Evolutionary conservation across 2,113 vertebrate species (phyloP).

Genomic region (Calidris pygmaea): DNA sequence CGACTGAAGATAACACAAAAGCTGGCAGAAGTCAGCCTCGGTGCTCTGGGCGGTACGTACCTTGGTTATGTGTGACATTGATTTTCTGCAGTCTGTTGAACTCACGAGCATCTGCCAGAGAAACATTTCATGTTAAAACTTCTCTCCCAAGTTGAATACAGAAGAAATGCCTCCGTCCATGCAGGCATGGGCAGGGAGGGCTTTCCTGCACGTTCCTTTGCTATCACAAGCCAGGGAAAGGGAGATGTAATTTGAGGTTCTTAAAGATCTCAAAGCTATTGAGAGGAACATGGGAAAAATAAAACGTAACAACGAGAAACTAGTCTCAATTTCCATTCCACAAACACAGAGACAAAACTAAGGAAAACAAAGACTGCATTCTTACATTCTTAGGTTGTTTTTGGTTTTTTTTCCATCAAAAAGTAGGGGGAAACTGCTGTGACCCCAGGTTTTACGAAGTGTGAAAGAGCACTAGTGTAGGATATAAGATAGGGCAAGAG

Average conservation of each 20-base stretch:
- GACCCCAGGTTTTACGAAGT: not conserved
- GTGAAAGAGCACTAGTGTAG: not conserved
- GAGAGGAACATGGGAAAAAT: not conserved
- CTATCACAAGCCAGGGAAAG: not conserved
- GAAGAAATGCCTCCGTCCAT: not conserved
- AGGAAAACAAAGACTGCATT: not conserved
- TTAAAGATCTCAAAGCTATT: not conserved
- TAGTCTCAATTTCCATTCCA: not conserved
- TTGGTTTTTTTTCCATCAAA: not conserved
- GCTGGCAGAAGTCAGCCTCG: not conserved
- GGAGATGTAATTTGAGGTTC: not conserved
- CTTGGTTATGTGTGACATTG: conserved; percentile 63
- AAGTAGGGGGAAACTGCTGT: not conserved
- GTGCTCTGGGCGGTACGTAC: conserved; percentile 4
- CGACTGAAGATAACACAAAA: not conserved
- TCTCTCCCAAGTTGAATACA: not conserved
- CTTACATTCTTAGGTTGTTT: not conserved
- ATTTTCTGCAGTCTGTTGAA: conserved; percentile 75
- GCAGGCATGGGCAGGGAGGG: not conserved
- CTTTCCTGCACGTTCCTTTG: not conserved
- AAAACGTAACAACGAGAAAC: not conserved
- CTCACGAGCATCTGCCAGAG: conserved; percentile 65
- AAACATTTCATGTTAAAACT: not conserved
- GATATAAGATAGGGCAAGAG: not conserved
- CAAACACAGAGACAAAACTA: not conserved